phyloP scores from a whole-genome alignment of 2,888 invertebrate genomes.

The Amblyjoppa proteus region DNA sequence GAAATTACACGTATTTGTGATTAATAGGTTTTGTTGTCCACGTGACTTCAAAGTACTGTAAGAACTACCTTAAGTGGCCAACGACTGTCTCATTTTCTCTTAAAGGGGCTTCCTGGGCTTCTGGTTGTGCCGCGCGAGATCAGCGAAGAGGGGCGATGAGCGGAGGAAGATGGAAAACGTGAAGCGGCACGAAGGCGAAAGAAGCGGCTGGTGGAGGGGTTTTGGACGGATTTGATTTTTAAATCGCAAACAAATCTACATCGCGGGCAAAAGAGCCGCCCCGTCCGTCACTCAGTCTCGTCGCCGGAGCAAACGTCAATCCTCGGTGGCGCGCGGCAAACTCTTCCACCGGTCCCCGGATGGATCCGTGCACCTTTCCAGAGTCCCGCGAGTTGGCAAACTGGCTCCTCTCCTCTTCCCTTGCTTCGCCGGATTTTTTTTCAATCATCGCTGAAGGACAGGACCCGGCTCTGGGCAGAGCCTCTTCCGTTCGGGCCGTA shows the following conservation, averaged over 20 bases:
- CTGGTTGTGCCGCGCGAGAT: not conserved
- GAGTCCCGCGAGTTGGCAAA: slow-evolving; percentile 31
- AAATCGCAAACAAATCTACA: slow-evolving; percentile 85
- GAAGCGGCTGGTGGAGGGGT: slow-evolving; percentile 66
- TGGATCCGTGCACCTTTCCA: slow-evolving; percentile 45
- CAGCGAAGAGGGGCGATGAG: not conserved
- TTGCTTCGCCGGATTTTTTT: slow-evolving; percentile 61
- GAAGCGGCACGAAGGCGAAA: slow-evolving; percentile 62
- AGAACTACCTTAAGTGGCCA: too few relatives aligned
- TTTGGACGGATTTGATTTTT: slow-evolving; percentile 82
- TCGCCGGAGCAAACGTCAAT: slow-evolving; percentile 75
- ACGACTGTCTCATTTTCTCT: too few relatives aligned
- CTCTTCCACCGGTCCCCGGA: slow-evolving; percentile 49
- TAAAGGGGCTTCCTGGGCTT: not conserved
- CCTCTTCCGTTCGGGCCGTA: not conserved
- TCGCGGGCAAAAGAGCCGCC: slow-evolving; percentile 83
- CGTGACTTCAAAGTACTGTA: too few relatives aligned
- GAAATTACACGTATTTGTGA: too few relatives aligned
- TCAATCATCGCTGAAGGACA: slow-evolving; percentile 72
- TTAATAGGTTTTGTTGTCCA: too few relatives aligned
- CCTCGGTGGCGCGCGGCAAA: slow-evolving; percentile 63
- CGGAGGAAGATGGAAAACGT: slow-evolving; percentile 52
- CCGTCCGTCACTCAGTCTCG: slow-evolving; percentile 76
- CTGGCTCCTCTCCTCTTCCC: slow-evolving; percentile 1
- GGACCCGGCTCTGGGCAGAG: not conserved